A percentile compares a stretch with the other conserved stretches of the same genome.
Conservation (phyloP, 2,113 vertebrate genomes). For the Malurus elegans region DNA sequence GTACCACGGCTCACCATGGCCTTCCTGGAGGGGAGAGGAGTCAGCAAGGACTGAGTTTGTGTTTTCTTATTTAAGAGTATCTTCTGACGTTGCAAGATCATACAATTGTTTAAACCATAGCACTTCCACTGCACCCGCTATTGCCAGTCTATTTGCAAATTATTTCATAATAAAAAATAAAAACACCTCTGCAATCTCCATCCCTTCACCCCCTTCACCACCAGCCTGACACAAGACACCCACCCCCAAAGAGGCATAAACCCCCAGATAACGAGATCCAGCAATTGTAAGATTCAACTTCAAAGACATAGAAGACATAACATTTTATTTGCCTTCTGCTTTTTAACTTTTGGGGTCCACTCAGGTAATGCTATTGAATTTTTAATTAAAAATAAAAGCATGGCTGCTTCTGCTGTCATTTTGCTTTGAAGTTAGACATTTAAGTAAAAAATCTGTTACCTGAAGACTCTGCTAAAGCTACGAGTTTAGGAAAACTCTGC, state of each 20-base stretch:
- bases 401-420: conserved; percentile 21
- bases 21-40: neutral
- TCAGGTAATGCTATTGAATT: conserved; percentile 28
- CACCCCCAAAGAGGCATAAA: neutral
- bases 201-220: neutral
- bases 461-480: conserved; percentile 14
- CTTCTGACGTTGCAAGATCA: neutral
- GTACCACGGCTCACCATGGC: accelerated
- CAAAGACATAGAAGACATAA: conserved; percentile 24
- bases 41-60: neutral
- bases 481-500: neutral
- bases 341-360: conserved; percentile 36
- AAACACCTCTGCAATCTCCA: neutral
- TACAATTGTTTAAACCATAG: neutral
- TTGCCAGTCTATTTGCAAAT: conserved; percentile 9
- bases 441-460: conserved; percentile 40
- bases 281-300: neutral
- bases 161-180: neutral
- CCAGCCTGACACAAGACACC: neutral
- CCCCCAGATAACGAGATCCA: neutral
- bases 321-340: conserved; percentile 51
- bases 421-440: conserved; percentile 49
- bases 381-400: conserved; percentile 63
- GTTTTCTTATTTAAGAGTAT: neutral
- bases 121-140: neutral